Percentiles rank a stretch among this genome's conserved stretches.
phyloP scores from a whole-genome alignment of 1,140 invertebrate genomes.

The Drosophila sp. region DNA sequence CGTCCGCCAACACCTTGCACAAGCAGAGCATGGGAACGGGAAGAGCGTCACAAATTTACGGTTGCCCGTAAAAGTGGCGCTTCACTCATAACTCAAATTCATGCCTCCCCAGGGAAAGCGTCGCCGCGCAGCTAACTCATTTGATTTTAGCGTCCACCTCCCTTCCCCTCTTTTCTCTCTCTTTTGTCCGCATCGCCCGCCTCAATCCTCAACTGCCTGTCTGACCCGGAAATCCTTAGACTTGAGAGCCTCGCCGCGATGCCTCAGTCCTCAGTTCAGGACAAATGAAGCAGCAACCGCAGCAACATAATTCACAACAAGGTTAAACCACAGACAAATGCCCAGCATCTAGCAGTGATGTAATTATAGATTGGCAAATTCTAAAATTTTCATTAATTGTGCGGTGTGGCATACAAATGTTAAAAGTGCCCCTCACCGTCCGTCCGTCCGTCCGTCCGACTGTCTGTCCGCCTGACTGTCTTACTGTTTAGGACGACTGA shows the following conservation, averaged over 20 bases:
- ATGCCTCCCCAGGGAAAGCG: constrained; percentile 71
- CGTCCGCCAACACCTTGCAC: neutral
- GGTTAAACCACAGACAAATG: constrained; percentile 24
- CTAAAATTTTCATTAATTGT: constrained; percentile 84
- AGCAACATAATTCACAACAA: constrained; percentile 68
- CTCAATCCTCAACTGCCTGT: no score
- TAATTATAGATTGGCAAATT: constrained; percentile 84
- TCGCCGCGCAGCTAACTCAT: constrained; percentile 63
- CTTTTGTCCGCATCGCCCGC: no score
- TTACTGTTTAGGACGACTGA: constrained; percentile 53
- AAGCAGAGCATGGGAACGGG: neutral
- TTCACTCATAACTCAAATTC: constrained; percentile 81
- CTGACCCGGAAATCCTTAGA: constrained; percentile 4
- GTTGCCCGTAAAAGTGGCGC: constrained; percentile 75
- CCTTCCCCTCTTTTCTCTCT: neutral
- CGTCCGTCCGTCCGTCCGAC: neutral
- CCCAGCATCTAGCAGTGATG: constrained; percentile 40
- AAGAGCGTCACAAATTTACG: constrained; percentile 73
- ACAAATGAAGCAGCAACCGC: constrained; percentile 80
- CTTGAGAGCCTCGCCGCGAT: neutral
- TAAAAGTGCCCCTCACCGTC: constrained; percentile 2
- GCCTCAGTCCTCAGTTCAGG: constrained; percentile 22
- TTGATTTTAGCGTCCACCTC: constrained; percentile 58
- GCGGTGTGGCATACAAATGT: constrained; percentile 58
- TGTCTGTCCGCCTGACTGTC: constrained; percentile 14